Evolutionary conservation across 2,888 invertebrate species (phyloP).

Genomic region (Phyllotreta striolata): DNA sequence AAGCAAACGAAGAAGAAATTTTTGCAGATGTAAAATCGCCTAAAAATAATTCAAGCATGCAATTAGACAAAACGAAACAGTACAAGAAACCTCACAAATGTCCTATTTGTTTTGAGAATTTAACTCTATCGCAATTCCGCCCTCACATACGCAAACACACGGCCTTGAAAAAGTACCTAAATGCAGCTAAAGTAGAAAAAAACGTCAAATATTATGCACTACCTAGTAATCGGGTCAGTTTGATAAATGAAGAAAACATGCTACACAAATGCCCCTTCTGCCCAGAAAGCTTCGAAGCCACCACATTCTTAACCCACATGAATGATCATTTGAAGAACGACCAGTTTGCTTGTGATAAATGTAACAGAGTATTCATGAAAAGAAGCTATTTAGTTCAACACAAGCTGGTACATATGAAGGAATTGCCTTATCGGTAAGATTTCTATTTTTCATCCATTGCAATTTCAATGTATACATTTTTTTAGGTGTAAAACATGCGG

Average conservation of each 20-base stretch:
- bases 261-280: constrained; percentile 52
- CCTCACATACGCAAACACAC: constrained; percentile 51
- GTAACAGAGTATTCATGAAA: constrained; percentile 51
- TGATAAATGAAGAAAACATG: constrained; percentile 44
- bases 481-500: constrained; percentile 52
- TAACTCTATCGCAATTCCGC: constrained; percentile 47
- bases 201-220: constrained; percentile 30
- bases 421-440: constrained; percentile 52
- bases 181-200: constrained; percentile 45
- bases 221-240: constrained; percentile 13
- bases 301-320: constrained; percentile 48
- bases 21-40: neutral
- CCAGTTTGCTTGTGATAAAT: constrained; percentile 52
- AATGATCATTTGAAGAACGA: constrained; percentile 48
- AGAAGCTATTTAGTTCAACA: constrained; percentile 53
- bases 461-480: constrained; percentile 49
- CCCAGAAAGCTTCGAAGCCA: constrained; percentile 43
- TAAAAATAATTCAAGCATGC: neutral
- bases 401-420: constrained; percentile 51
- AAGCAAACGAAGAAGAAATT: neutral
- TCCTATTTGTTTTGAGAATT: constrained; percentile 51
- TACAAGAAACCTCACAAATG: constrained; percentile 42
- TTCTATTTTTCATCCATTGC: too few species aligned
- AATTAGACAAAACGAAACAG: neutral
- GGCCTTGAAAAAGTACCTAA: constrained; percentile 51